Conservation (phyloP, 2,113 vertebrate genomes). For the Orycteropus afer region DNA sequence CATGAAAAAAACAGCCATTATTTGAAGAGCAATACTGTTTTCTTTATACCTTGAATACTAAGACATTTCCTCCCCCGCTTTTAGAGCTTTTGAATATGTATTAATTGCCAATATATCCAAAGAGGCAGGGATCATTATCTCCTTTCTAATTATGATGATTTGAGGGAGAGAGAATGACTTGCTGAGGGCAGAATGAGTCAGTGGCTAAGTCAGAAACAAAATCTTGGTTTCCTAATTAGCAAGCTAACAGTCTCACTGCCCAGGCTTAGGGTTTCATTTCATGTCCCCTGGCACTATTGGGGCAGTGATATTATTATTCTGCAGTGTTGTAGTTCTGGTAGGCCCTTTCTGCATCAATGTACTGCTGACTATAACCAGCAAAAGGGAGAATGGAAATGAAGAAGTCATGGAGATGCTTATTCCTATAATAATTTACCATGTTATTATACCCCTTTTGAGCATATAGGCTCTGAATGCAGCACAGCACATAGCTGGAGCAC, state of each 20-base stretch:
- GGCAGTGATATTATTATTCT: not conserved
- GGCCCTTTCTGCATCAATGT: not conserved
- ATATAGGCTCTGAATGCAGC: not conserved
- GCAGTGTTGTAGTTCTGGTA: not conserved
- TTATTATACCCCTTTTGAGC: not conserved
- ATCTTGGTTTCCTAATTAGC: constrained; percentile 10
- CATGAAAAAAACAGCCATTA: not conserved
- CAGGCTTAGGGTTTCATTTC: not conserved
- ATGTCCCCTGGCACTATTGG: not conserved
- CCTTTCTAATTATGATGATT: not conserved
- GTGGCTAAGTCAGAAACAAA: constrained; percentile 16
- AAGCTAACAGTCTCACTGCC: not conserved
- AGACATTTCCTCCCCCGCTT: not conserved
- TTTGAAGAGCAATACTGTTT: not conserved
- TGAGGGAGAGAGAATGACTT: constrained; percentile 17
- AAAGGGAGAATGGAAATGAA: not conserved
- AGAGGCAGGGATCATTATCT: not conserved
- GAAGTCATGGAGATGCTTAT: not conserved
- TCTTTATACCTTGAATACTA: constrained; percentile 17
- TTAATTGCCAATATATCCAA: not conserved
- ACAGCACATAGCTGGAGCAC: not conserved
- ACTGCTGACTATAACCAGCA: not conserved
- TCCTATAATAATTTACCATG: not conserved
- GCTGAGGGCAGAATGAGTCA: not conserved
- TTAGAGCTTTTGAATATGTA: constrained; percentile 7